Evolutionary conservation across 2,113 vertebrate species (phyloP).

Genomic region (Rattus norvegicus): GRCr8 NC_086031.1:33366501-33367000

Average conservation of each 20-base stretch:
- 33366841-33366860: not conserved
- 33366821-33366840: not conserved
- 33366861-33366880: not conserved
- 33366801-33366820: not conserved
- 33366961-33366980: not conserved
- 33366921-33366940: not conserved
- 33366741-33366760: not conserved
- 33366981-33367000: not conserved
- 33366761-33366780: not conserved
- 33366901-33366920: not conserved
- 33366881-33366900: not conserved
- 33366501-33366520: not conserved
- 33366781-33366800: not conserved
- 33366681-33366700: constrained; percentile 1
- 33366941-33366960: not conserved
- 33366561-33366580: constrained; percentile 38
- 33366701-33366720: not conserved
- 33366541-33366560: not conserved
- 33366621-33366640: constrained; percentile 5
- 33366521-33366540: constrained; percentile 32
- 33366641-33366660: no score
- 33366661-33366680: no score
- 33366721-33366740: constrained; percentile 26
- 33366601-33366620: constrained; percentile 1
- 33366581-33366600: constrained; percentile 56